Base-by-base conservation (phyloP, 2,888 invertebrate genomes). In the Pseudococcus longispinus region DNA sequence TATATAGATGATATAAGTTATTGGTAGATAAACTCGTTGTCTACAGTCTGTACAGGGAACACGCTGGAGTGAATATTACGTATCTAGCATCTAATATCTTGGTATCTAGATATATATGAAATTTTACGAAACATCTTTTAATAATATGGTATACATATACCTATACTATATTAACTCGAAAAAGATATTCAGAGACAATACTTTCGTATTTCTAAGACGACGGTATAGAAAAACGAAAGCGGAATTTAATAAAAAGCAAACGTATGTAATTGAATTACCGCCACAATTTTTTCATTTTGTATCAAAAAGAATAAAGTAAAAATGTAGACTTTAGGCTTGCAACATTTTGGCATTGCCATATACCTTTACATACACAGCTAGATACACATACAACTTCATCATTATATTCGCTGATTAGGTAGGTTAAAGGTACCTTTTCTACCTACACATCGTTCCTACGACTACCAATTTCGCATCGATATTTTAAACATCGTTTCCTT, bases 221-320 rank as follows among this genome's bases (percentile, higher is more conserved):
- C 15, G 70, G 26, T 83, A 51, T 83, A 83, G 29, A 46, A 83
- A 83, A 83, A n/a, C 83, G 83, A 83, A 83, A 26, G 44, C 44
- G 51, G 26, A 83, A 83, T 83, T 83, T 83, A 83, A 83, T 83
- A 83, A 83, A 83, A 51, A 51, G 51, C 42, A 83, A 83, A 83
- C 20, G 60, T 23, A 60, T 23, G 83, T 51, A 83, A 83, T 83
- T 23, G 83, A 83, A 84, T 42, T 65, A 60, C 55, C 51, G 18
- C 55, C 46, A 23, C 42, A 55, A 55, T 84, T 55, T 55, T 70
- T 65, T 29, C 37, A 84, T 37, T 84, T n/a, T 37, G 84, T 84
- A 23, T 55, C 18, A 37, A 51, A 32, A 55, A 23, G 95, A 90
- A 26, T 91, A 90, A 87, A 87, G 13, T 86, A 77, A 65, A 46